Base-by-base conservation (phyloP, 2,797 vertebrate species). In the Remorina albescens region DNA sequence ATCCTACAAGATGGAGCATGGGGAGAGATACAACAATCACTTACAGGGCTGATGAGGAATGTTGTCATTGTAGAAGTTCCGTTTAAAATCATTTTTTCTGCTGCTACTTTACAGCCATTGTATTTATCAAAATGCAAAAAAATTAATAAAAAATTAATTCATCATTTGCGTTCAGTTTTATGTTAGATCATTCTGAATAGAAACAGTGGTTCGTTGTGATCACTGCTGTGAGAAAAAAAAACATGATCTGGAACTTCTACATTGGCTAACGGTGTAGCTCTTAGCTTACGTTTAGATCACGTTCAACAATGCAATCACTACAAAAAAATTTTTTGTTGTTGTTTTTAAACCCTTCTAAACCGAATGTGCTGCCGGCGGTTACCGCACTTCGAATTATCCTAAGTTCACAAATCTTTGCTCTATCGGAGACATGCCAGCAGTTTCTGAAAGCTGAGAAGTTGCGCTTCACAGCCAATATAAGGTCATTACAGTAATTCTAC, bases 1-100 rank as follows among this genome's bases (percentile, higher is more conserved):
- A 86, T 72, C 37, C 78, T 91, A 91, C 59, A 67, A 60, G 47
- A 84, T 67, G 87, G 71, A 61, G 67, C 16, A 8, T 58, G 0
- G 59, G 47, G 47, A 59, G 37, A 73, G 81, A 75, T 67, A 88
- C 73, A 78, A 80, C 83, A 79, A 83, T 82, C 74, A 92, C 86
- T 73, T 53, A 89, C 71, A 80, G 37, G 76, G 58, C 81, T 34
- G 28, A 85, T 65, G 69, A 74, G 41, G 11, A 28, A 79, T 80
- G 79, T 59, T 65, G 77, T 69, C 78, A 73, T 65, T 72, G 72
- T 80, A 82, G 85, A 88, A 85, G 79, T 78, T 74, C 81, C 55
- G 55, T 51, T 6, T 19, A 64, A 9, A 7, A 7, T 25, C 3
- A 12, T 18, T 71, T 76, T 76, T 74, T 63, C 23, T 36, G 28